These are phyloP conservation scores for Galerucella nymphaeae DNA, from an alignment of 2,888 invertebrate species.

Conservation along the genomic window DNA sequence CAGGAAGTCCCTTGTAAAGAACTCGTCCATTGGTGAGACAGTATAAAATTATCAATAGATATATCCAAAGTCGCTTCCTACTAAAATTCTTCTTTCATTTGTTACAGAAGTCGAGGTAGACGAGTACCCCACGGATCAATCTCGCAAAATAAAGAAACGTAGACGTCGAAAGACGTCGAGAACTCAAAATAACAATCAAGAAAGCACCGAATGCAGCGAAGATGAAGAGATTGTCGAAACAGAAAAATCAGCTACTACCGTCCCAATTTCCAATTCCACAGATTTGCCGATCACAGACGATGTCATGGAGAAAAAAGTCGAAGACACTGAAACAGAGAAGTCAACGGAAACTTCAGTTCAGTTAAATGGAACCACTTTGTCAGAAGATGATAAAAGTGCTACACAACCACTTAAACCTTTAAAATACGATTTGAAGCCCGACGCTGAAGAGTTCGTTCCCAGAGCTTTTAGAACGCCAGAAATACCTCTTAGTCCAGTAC, in stretches of 20 bases:
- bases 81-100: neutral
- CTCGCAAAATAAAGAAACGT: slow-evolving; percentile 52
- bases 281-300: slow-evolving; percentile 14
- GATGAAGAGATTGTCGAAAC: slow-evolving; percentile 41
- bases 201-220: slow-evolving; percentile 54
- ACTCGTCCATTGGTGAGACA: too few relatives aligned
- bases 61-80: too few relatives aligned
- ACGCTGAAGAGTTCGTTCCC: slow-evolving; percentile 65
- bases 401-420: slow-evolving; percentile 19
- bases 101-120: slow-evolving; percentile 47
- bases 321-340: neutral
- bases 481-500: slow-evolving; percentile 51
- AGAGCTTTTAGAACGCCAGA: slow-evolving; percentile 55
- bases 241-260: slow-evolving; percentile 3
- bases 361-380: neutral
- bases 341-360: neutral
- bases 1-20: too few relatives aligned
- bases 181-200: slow-evolving; percentile 38
- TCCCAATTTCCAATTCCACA: neutral
- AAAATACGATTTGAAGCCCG: slow-evolving; percentile 59
- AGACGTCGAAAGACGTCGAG: slow-evolving; percentile 54
- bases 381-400: slow-evolving; percentile 12
- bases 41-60: too few relatives aligned
- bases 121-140: slow-evolving; percentile 39
- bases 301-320: slow-evolving; percentile 13